Conservation (phyloP, 1,140 invertebrate genomes). For the Drosophila watanabei region DNA sequence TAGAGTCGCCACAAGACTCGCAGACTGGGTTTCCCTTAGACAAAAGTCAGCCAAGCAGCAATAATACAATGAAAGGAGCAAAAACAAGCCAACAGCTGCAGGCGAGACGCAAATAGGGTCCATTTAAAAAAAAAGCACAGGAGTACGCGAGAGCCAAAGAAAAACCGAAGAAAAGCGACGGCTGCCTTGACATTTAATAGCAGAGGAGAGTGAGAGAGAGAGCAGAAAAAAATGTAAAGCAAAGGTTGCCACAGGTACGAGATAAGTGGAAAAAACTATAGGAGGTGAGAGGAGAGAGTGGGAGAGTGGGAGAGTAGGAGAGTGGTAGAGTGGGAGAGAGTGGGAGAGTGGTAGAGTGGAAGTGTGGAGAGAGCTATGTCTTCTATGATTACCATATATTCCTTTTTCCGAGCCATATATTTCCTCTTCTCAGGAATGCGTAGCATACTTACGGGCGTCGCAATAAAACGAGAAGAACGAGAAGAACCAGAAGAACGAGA, state of each 20-base stretch:
- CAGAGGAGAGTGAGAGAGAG: conserved; percentile 17
- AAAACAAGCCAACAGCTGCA: conserved; percentile 52
- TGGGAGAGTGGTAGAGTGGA: too few relatives aligned
- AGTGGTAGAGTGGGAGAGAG: neutral
- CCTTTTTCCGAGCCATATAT: conserved; percentile 33
- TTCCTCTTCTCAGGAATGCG: conserved; percentile 27
- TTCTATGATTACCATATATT: conserved; percentile 40
- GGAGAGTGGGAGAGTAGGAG: too few relatives aligned
- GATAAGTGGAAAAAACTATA: conserved; percentile 17
- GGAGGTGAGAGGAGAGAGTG: neutral
- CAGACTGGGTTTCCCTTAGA: conserved; percentile 29
- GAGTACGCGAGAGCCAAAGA: conserved; percentile 2
- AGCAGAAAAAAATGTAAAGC: too few relatives aligned
- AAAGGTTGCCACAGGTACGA: conserved; percentile 38
- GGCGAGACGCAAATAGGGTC: conserved; percentile 55
- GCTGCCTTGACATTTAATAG: conserved; percentile 75
- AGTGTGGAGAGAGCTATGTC: neutral
- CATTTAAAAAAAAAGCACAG: conserved; percentile 1
- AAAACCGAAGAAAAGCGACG: conserved; percentile 28
- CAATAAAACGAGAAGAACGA: conserved; percentile 25
- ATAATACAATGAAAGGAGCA: conserved; percentile 64
- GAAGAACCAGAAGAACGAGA: too few relatives aligned
- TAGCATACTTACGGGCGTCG: conserved; percentile 70
- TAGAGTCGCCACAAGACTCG: conserved; percentile 15
- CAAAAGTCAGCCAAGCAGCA: conserved; percentile 64